Evolutionary conservation across 2,113 vertebrate species (phyloP).

Genomic region (Petromus typicus): DNA sequence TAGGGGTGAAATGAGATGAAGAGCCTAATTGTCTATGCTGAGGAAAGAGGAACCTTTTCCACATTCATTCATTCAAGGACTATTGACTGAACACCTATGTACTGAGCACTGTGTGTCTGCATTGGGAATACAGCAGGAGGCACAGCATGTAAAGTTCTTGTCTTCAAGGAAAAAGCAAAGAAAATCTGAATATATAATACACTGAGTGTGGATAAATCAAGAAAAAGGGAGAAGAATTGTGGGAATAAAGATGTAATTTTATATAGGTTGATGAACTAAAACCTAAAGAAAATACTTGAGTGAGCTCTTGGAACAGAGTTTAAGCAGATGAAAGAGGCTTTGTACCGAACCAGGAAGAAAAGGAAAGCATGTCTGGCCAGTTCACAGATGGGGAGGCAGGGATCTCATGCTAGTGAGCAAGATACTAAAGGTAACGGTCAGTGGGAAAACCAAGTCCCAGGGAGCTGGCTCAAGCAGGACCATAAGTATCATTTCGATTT

Average conservation of each 20-base stretch:
- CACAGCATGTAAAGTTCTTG: neutral
- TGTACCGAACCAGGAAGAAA: neutral
- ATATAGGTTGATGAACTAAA: neutral
- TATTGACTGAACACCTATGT: neutral
- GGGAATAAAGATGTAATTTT: neutral
- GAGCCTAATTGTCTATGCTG: neutral
- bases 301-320: neutral
- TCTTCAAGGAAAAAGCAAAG: neutral
- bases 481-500: neutral
- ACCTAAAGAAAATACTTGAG: neutral
- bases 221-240: neutral
- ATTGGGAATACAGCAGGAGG: neutral
- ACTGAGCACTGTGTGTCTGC: neutral
- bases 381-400: neutral
- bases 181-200: neutral
- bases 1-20: neutral
- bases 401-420: fast-evolving
- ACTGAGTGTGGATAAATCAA: neutral
- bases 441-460: neutral
- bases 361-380: neutral
- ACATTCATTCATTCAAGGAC: neutral
- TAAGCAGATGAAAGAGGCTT: neutral
- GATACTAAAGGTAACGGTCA: neutral
- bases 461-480: neutral
- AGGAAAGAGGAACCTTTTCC: neutral